Evolutionary conservation across 2,888 invertebrate species (phyloP).

Genomic region (Epinotia brunnichana): DNA sequence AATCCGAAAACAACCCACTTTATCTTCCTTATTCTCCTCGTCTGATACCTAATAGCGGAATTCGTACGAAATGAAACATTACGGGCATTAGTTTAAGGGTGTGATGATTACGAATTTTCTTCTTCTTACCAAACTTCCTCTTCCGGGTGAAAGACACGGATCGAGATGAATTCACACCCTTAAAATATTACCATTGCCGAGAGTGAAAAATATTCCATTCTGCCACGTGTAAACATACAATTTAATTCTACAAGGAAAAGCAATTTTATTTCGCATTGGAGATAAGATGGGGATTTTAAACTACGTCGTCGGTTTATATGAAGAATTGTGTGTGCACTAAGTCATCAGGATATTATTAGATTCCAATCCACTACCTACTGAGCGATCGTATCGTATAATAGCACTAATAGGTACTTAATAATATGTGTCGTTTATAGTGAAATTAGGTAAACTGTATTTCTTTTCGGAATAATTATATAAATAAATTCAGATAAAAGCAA

Average conservation of each 20-base stretch:
- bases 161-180: slow-evolving; percentile 32
- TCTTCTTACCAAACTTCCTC: slow-evolving; percentile 28
- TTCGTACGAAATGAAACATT: slow-evolving; percentile 24
- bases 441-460: too few relatives aligned
- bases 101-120: slow-evolving; percentile 34
- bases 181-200: slow-evolving; percentile 17
- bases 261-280: not conserved
- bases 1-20: slow-evolving; percentile 2
- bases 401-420: too few relatives aligned
- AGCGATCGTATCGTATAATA: too few relatives aligned
- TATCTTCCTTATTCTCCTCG: not conserved
- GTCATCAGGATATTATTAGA: too few relatives aligned
- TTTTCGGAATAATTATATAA: too few relatives aligned
- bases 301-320: not conserved
- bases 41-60: not conserved
- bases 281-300: not conserved
- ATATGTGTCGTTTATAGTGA: too few relatives aligned
- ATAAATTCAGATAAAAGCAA: too few relatives aligned
- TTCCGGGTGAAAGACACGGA: slow-evolving; percentile 30
- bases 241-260: slow-evolving; percentile 29
- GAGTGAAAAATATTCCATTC: slow-evolving; percentile 14
- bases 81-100: slow-evolving; percentile 24
- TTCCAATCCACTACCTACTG: too few relatives aligned
- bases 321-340: not conserved
- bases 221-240: slow-evolving; percentile 5